Percentiles rank a stretch among this genome's conserved stretches.
These are phyloP conservation scores for Macrotis lagotis DNA, from an alignment of 2,113 vertebrate genomes.

Conservation along the genomic window DNA sequence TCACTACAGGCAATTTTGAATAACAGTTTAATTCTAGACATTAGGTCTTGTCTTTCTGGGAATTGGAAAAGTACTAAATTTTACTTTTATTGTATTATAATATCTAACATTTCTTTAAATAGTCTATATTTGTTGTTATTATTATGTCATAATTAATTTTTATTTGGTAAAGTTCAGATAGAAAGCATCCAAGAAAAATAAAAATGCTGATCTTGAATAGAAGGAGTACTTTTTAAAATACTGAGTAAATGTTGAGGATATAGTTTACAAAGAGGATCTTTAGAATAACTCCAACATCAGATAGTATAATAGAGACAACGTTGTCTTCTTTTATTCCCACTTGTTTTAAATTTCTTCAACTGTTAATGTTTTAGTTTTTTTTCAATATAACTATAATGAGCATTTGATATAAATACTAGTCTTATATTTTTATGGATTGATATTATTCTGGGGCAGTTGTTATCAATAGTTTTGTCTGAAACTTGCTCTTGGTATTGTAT, in stretches of 20 bases:
- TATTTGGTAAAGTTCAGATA: background rate
- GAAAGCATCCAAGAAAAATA: background rate
- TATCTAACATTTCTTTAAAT: background rate
- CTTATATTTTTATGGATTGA: background rate
- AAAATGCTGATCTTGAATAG: background rate
- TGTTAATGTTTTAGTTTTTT: background rate
- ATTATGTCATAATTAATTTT: background rate
- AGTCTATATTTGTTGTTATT: background rate
- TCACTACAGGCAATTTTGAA: background rate
- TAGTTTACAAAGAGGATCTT: background rate
- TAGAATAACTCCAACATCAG: background rate
- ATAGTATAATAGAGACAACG: background rate
- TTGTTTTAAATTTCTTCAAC: background rate
- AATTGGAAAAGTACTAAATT: background rate
- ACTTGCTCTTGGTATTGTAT: background rate
- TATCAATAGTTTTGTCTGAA: background rate
- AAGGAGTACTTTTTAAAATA: background rate
- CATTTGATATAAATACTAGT: background rate
- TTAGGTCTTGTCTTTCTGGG: background rate
- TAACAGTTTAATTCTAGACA: background rate
- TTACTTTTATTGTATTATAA: background rate
- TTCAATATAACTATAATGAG: background rate
- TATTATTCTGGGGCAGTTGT: background rate
- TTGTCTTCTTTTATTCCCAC: background rate
- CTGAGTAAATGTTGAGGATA: background rate